Base-by-base conservation (phyloP, 1,140 invertebrate genomes). In the Carposina sasakii region DNA sequence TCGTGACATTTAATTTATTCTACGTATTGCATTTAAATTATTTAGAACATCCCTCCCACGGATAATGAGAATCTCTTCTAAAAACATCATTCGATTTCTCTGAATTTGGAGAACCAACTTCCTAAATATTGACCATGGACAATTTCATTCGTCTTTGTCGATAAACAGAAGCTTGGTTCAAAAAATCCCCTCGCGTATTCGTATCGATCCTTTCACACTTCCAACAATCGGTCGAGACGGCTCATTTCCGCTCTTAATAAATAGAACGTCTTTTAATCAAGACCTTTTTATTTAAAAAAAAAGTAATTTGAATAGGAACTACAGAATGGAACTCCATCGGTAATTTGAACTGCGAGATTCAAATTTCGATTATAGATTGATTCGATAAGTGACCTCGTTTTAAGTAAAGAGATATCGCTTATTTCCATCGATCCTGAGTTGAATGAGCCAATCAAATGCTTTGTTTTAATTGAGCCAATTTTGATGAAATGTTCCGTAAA, bases 151-250 rank as follows among this genome's bases (percentile, higher is more conserved):
- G n/a, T n/a, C n/a, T n/a, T n/a, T 73, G 64, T 76, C 71, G 68
- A 75, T 76, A 76, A 61, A 67, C 63, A 57, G 55, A 48, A 62
- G 60, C 60, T 36, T n/a, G 61, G 63, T 59, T 57, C 60, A 69
- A 68, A 76, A 54, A 63, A 67, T 59, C 64, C 70, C 67, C 59
- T 72, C 72, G n/a, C n/a, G n/a, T n/a, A 54, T 68, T 65, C 63
- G 71, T 77, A 78, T 83, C 76, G 71, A 83, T 79, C 71, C 76
- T 76, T 81, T 81, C 76, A 79, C 79, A 83, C 79, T 83, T 83
- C 50, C 67, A 65, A 81, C 75, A 76, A 79, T 69, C 71, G 67
- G 52, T 62, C 63, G 66, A 69, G 76, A 82, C 78, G 74, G 76
- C 74, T 76, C 66, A 76, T 79, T 83, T 83, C 78, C 78, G 78